A percentile compares a stretch with the other conserved stretches of the same genome.
These are phyloP conservation scores for Limonius californicus DNA, from an alignment of 1,140 invertebrate genomes.

Conservation along the genomic window DNA sequence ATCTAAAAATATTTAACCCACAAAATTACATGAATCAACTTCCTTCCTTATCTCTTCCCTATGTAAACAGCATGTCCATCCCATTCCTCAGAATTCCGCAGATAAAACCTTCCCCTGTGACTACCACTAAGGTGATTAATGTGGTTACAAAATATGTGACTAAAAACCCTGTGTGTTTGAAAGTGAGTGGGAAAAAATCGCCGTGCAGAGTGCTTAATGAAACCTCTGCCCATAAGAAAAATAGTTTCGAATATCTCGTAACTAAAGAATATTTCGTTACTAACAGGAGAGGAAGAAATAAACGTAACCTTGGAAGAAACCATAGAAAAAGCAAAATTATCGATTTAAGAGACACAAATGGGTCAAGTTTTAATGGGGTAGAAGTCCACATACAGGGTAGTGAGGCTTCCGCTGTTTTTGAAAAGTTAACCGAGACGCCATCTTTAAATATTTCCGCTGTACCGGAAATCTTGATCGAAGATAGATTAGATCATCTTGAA, in stretches of 20 bases:
- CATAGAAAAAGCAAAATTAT: slow-evolving; percentile 13
- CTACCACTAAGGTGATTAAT: slow-evolving; percentile 38
- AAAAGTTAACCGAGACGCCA: slow-evolving; percentile 28
- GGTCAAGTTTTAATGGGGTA: too few relatives aligned
- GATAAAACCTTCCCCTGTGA: slow-evolving; percentile 33
- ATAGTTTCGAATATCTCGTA: slow-evolving; percentile 33
- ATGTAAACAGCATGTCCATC: slow-evolving; percentile 36
- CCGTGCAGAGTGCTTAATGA: slow-evolving; percentile 25
- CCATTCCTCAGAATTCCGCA: slow-evolving; percentile 29
- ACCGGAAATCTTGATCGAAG: slow-evolving; percentile 41
- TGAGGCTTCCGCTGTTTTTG: slow-evolving; percentile 20
- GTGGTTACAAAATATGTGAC: slow-evolving; percentile 40
- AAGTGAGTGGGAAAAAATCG: slow-evolving; percentile 34
- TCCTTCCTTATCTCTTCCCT: slow-evolving; percentile 38
- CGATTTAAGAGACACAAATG: too few relatives aligned
- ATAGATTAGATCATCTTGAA: slow-evolving; percentile 42
- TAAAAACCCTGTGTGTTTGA: slow-evolving; percentile 42
- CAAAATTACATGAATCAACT: slow-evolving; percentile 39
- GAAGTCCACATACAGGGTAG: slow-evolving; percentile 21
- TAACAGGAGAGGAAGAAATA: slow-evolving; percentile 23
- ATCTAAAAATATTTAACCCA: slow-evolving; percentile 37
- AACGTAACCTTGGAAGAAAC: not conserved
- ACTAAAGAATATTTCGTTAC: slow-evolving; percentile 39
- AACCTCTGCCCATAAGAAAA: slow-evolving; percentile 10
- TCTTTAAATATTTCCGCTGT: slow-evolving; percentile 26